These are phyloP conservation scores for Microcebus jonahi DNA, from an alignment of 2,113 vertebrate genomes.

Conservation along the genomic window DNA sequence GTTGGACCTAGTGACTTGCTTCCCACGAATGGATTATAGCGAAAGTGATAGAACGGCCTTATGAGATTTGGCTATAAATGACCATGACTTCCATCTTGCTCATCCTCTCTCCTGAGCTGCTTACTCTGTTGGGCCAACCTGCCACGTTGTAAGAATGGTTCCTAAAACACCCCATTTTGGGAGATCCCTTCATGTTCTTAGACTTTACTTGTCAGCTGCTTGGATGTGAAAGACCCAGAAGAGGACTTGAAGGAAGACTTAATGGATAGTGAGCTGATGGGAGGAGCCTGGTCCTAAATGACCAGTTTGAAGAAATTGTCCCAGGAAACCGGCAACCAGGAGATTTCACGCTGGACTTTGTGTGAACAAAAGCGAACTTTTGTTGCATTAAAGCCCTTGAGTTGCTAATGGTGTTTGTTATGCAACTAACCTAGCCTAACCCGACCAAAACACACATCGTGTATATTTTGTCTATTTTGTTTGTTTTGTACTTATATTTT, in stretches of 20 bases:
- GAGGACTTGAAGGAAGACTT: neutral
- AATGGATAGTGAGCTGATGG: neutral
- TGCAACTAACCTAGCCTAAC: neutral
- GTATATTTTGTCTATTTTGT: neutral
- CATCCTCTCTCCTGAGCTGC: neutral
- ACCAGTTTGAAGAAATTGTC: neutral
- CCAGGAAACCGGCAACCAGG: neutral
- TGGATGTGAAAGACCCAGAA: neutral
- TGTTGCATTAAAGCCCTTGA: neutral
- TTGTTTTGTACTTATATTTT: neutral
- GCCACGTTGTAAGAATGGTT: fast-evolving
- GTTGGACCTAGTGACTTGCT: neutral
- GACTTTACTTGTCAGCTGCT: neutral
- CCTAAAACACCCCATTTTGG: neutral
- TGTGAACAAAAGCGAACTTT: neutral
- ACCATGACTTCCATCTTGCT: neutral
- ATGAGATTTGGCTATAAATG: neutral
- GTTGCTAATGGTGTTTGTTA: neutral
- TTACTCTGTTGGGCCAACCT: neutral
- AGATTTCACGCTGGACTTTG: neutral
- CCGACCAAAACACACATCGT: neutral
- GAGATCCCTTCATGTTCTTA: neutral
- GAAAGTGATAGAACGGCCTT: neutral
- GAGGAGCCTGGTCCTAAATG: too few relatives aligned
- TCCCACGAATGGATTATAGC: neutral